These are phyloP conservation scores for Stichopus chloronotus DNA, from an alignment of 35 echinoderm and acorn worm genomes.

Conservation along the genomic window DNA sequence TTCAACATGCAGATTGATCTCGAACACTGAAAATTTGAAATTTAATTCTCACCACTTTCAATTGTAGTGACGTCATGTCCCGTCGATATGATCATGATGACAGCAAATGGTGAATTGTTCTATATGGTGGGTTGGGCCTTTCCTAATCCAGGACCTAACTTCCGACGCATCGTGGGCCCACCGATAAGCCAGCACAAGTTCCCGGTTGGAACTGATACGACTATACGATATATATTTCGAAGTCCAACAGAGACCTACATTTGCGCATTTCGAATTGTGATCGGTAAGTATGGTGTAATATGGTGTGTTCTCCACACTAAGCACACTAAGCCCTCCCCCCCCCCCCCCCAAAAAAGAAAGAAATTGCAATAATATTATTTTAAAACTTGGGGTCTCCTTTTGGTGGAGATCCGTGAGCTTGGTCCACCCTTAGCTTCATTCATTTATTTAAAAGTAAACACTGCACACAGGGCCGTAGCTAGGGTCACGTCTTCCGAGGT, in stretches of 20 bases:
- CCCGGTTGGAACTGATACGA: slow-evolving; percentile 21
- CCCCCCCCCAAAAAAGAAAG: too few relatives aligned
- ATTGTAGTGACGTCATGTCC: not conserved
- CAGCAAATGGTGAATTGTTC: not conserved
- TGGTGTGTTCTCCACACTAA: too few relatives aligned
- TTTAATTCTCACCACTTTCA: not conserved
- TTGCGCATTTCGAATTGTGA: slow-evolving; percentile 6
- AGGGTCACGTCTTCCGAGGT: too few relatives aligned
- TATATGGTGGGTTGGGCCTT: slow-evolving; percentile 13
- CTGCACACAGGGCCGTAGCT: too few relatives aligned
- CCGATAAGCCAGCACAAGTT: not conserved
- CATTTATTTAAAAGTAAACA: too few relatives aligned
- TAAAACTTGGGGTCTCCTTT: too few relatives aligned
- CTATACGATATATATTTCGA: slow-evolving; percentile 31
- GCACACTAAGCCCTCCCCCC: too few relatives aligned
- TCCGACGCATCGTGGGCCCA: not conserved
- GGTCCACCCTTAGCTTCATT: too few relatives aligned
- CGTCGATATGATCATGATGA: slow-evolving; percentile 1
- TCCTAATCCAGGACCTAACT: slow-evolving; percentile 1
- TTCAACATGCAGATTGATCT: too few relatives aligned
- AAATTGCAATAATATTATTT: too few relatives aligned
- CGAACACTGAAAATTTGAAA: too few relatives aligned
- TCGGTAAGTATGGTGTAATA: slow-evolving; percentile 5
- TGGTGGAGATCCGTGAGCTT: too few relatives aligned
- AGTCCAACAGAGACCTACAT: not conserved